Evolutionary conservation across 2,797 vertebrate genomes (phyloP).

Genomic region (Pangasius larnaudii): DNA sequence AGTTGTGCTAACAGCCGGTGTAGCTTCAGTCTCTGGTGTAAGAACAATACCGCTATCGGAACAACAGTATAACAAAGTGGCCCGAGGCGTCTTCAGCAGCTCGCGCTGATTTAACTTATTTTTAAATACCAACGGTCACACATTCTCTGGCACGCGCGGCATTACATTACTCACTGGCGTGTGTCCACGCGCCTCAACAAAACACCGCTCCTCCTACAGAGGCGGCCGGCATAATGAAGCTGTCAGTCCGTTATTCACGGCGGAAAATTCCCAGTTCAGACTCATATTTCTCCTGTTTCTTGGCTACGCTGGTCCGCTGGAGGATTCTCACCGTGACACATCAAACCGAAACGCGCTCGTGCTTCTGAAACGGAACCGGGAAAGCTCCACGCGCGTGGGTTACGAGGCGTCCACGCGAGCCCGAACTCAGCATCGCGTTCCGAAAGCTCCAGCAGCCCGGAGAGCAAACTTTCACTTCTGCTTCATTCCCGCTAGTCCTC

Average conservation of each 20-base stretch:
- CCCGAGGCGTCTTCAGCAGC: neutral
- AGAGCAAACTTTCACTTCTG: constrained; percentile 52
- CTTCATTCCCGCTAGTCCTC: constrained; percentile 25
- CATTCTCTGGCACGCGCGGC: neutral
- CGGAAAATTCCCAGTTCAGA: constrained; percentile 3
- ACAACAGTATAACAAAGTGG: neutral
- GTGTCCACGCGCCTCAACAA: constrained; percentile 19
- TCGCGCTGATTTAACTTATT: neutral
- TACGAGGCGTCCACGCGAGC: constrained; percentile 8
- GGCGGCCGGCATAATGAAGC: constrained; percentile 3
- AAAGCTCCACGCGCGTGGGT: neutral
- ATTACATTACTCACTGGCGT: constrained; percentile 21
- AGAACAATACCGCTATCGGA: neutral
- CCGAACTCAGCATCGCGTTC: constrained; percentile 42
- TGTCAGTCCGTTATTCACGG: constrained; percentile 40
- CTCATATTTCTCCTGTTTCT: neutral
- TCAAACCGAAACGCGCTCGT: neutral
- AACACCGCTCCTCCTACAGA: constrained; percentile 33
- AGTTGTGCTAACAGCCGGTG: neutral
- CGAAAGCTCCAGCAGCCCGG: neutral
- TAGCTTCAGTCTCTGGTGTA: neutral
- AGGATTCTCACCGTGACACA: neutral
- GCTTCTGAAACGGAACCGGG: neutral
- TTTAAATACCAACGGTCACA: neutral
- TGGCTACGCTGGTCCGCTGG: neutral